Percentiles rank a stretch among this genome's conserved stretches.
These are phyloP conservation scores for Apostichopus californicus DNA, from an alignment of 35 echinoderm and acorn worm genomes.

Conservation along the genomic window DNA sequence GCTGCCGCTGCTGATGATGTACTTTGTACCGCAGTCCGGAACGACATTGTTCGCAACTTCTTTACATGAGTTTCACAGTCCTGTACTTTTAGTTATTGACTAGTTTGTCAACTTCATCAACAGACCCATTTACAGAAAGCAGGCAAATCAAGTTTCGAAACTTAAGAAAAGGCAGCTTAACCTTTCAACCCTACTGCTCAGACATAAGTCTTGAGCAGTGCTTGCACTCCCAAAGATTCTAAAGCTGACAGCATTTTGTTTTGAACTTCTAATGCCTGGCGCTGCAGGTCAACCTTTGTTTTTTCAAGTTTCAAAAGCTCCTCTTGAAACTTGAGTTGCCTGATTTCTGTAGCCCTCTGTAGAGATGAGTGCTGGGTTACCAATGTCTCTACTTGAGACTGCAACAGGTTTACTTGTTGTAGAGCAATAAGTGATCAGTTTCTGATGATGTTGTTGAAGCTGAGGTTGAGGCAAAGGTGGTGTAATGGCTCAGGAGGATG, in stretches of 20 bases:
- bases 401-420: conserved; percentile 34
- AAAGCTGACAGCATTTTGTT: background rate
- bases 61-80: background rate
- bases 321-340: background rate
- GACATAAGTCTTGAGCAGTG: background rate
- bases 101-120: no score
- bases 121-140: no score
- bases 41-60: conserved; percentile 37
- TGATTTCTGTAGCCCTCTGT: background rate
- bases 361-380: background rate
- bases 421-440: background rate
- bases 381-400: background rate
- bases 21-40: conserved; percentile 21
- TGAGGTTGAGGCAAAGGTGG: background rate
- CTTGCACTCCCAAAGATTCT: background rate
- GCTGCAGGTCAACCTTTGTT: background rate
- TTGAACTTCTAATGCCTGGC: background rate
- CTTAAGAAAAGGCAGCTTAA: no score
- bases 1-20: conserved; percentile 35
- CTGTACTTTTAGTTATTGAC: no score
- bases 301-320: background rate
- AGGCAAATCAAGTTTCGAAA: no score
- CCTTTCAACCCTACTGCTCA: background rate
- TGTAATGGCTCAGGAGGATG: background rate
- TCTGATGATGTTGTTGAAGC: background rate